Conservation (phyloP, 2,888 invertebrate genomes). For the Tigriopus californicus region DNA sequence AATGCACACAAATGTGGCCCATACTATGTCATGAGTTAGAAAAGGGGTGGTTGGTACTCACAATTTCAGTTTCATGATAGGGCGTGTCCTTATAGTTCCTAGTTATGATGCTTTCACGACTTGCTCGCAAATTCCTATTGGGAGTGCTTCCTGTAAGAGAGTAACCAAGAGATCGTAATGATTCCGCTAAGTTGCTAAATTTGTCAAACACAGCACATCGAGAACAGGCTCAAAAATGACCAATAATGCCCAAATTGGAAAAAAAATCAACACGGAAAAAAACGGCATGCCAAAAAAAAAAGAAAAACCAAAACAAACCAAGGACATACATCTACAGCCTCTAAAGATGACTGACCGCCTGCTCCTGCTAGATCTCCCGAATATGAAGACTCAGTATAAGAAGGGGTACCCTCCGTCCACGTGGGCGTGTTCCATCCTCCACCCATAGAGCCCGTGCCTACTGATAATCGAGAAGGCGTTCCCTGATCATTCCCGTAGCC, state of each 20-base stretch:
- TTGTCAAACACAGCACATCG: no score
- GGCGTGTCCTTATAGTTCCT: neutral
- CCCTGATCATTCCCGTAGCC: neutral
- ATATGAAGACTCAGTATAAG: constrained; percentile 89
- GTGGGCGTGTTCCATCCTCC: constrained; percentile 40
- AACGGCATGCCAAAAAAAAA: no score
- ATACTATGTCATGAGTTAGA: no score
- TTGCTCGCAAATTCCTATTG: no score
- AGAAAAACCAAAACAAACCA: neutral
- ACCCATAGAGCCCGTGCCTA: neutral
- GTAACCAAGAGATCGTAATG: no score
- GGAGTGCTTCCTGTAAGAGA: no score
- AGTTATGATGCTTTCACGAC: no score
- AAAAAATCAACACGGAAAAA: no score
- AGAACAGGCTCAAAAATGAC: no score
- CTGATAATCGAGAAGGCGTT: constrained; percentile 1
- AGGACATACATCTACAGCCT: constrained; percentile 5
- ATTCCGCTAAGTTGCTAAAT: no score
- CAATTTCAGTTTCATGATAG: constrained; percentile 9
- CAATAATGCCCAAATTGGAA: no score
- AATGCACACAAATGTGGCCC: no score
- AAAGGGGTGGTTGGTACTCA: neutral
- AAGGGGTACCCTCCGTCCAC: constrained; percentile 94
- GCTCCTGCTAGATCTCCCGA: constrained; percentile 24
- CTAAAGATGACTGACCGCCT: constrained; percentile 1